These are phyloP conservation scores for Todiramphus saurophagus DNA, from an alignment of 2,113 vertebrate genomes.

Conservation along the genomic window DNA sequence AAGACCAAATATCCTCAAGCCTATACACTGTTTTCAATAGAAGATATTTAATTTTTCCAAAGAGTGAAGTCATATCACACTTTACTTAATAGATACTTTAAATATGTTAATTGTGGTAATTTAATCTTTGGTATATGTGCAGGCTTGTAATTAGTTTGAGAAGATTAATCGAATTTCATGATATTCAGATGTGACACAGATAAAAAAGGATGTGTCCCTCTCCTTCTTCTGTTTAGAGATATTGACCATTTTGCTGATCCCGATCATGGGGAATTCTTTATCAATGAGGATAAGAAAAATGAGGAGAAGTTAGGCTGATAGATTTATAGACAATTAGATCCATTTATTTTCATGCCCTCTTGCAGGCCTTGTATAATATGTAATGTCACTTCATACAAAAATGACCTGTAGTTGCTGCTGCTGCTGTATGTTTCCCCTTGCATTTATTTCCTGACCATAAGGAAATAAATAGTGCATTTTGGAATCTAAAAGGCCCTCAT, in stretches of 20 bases:
- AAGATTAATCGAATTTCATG: neutral
- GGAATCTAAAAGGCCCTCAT: neutral
- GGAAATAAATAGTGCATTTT: neutral
- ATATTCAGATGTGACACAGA: neutral
- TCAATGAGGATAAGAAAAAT: neutral
- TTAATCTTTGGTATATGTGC: neutral
- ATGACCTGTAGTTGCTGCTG: fast-evolving
- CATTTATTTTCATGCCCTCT: neutral
- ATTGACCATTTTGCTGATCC: neutral
- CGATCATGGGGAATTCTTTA: neutral
- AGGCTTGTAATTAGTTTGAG: neutral
- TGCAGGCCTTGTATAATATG: neutral
- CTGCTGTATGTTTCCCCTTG: neutral
- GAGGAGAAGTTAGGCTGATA: neutral
- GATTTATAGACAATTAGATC: neutral
- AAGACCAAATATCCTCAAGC: neutral
- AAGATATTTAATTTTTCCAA: neutral
- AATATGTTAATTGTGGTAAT: neutral
- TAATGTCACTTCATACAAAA: neutral
- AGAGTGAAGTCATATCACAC: neutral
- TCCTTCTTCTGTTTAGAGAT: neutral
- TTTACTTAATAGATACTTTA: neutral
- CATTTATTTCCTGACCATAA: neutral
- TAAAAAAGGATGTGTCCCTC: neutral
- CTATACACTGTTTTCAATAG: neutral